Percentiles rank a stretch among this genome's conserved stretches.
phyloP scores from a whole-genome alignment of 92 coral and sea anemone species.

The Porites cylindrica region DNA sequence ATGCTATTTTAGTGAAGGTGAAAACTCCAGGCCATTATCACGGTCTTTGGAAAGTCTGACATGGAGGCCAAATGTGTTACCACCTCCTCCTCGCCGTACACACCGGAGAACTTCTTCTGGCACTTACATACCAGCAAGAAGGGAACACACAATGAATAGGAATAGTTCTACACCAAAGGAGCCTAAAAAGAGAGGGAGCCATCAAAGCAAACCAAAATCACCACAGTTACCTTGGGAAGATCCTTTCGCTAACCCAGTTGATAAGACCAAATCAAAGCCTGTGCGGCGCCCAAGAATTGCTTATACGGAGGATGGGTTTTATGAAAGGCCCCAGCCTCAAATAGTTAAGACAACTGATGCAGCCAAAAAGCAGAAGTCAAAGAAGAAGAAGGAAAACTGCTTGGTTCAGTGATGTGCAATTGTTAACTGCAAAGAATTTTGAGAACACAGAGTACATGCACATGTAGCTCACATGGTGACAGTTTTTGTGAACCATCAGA shows the following conservation, averaged over 20 bases:
- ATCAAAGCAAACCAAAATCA: slow-evolving; percentile 62
- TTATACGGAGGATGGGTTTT: slow-evolving; percentile 54
- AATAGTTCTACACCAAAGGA: slow-evolving; percentile 59
- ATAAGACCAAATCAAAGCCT: slow-evolving; percentile 74
- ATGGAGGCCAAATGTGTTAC: slow-evolving; percentile 47
- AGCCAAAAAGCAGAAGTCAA: slow-evolving; percentile 64
- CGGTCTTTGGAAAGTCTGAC: slow-evolving; percentile 87
- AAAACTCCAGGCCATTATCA: slow-evolving; percentile 76
- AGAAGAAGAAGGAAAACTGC: slow-evolving; percentile 78
- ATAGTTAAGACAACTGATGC: slow-evolving; percentile 47
- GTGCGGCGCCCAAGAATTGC: slow-evolving; percentile 79
- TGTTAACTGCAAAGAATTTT: neutral
- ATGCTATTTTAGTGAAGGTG: slow-evolving; percentile 51
- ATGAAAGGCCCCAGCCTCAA: slow-evolving; percentile 23
- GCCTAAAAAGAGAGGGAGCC: slow-evolving; percentile 47
- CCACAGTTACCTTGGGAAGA: slow-evolving; percentile 97
- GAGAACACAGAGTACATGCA: too few relatives aligned
- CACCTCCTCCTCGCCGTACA: slow-evolving; percentile 25
- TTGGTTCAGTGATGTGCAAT: slow-evolving; percentile 72
- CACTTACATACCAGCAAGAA: slow-evolving; percentile 41
- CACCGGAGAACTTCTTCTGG: slow-evolving; percentile 50
- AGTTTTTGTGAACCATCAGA: neutral
- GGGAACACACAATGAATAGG: slow-evolving; percentile 40
- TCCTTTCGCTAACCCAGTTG: slow-evolving; percentile 98
- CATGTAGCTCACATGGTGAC: neutral